These are phyloP conservation scores for Leptosomus discolor DNA, from an alignment of 2,113 vertebrate genomes.

Conservation along the genomic window DNA sequence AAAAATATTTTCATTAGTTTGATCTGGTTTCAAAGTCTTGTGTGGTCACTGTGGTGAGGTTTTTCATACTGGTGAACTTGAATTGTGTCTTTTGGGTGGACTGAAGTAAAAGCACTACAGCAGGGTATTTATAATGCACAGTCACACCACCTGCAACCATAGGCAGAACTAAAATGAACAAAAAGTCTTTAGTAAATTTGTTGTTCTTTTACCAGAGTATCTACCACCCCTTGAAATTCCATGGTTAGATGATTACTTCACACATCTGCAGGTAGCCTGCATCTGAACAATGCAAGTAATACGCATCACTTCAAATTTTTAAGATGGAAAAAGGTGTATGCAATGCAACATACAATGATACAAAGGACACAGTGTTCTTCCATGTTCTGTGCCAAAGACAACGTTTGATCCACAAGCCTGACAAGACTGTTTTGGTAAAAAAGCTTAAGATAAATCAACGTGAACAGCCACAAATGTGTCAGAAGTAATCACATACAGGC, in stretches of 20 bases:
- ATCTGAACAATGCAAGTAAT: background rate
- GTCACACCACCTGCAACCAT: background rate
- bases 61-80: background rate
- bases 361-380: background rate
- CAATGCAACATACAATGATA: background rate
- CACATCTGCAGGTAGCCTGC: background rate
- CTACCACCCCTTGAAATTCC: background rate
- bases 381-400: background rate
- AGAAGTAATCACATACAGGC: rapidly evolving
- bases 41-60: rapidly evolving
- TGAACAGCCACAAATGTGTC: background rate
- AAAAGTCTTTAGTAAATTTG: background rate
- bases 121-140: conserved; percentile 4
- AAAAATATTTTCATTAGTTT: background rate
- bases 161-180: background rate
- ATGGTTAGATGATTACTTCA: background rate
- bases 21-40: background rate
- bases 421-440: background rate
- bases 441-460: background rate
- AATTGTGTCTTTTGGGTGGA: background rate
- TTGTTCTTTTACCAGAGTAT: background rate
- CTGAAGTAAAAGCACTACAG: background rate
- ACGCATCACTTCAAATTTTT: background rate
- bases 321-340: background rate
- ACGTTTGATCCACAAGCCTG: background rate